phyloP scores from a whole-genome alignment of 2,797 vertebrate genomes.

The Xiphophorus birchmanni region DNA sequence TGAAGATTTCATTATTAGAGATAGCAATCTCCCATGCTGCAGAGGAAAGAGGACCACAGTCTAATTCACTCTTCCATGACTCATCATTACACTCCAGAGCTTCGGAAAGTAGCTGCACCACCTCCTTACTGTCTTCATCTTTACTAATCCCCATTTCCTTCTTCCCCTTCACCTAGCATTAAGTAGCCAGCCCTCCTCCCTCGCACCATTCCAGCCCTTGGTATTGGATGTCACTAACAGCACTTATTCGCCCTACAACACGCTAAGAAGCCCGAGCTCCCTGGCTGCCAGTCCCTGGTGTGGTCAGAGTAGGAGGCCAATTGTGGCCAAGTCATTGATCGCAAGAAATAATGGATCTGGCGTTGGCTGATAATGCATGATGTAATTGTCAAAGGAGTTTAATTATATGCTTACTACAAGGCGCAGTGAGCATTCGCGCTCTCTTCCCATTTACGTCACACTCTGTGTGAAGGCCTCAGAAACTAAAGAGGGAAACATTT shows the following conservation, averaged over 20 bases:
- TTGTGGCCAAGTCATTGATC: constrained; percentile 81
- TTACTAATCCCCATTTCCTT: constrained; percentile 76
- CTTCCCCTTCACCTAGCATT: constrained; percentile 71
- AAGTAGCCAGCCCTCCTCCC: constrained; percentile 63
- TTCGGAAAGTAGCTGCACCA: constrained; percentile 65
- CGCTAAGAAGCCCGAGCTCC: constrained; percentile 64
- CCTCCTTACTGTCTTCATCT: constrained; percentile 67
- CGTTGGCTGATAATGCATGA: constrained; percentile 89
- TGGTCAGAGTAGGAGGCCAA: constrained; percentile 76
- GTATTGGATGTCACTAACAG: constrained; percentile 85
- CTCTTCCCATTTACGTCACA: constrained; percentile 69
- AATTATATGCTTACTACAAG: constrained; percentile 86
- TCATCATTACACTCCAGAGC: constrained; percentile 73
- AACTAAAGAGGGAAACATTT: constrained; percentile 16
- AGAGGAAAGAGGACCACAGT: constrained; percentile 50
- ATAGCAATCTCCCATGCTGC: constrained; percentile 63
- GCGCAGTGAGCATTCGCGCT: constrained; percentile 76
- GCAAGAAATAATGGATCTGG: constrained; percentile 88
- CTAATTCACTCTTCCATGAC: constrained; percentile 77
- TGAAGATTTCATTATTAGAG: constrained; percentile 72
- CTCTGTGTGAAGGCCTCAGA: constrained; percentile 56
- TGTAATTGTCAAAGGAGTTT: constrained; percentile 92
- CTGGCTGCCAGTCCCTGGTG: constrained; percentile 69
- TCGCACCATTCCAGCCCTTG: constrained; percentile 48
- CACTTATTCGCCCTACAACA: constrained; percentile 77